Evolutionary conservation across 2,888 invertebrate species (phyloP), one percentile per base, ranked within the genome.

Genomic region (Acleris literana): DNA sequence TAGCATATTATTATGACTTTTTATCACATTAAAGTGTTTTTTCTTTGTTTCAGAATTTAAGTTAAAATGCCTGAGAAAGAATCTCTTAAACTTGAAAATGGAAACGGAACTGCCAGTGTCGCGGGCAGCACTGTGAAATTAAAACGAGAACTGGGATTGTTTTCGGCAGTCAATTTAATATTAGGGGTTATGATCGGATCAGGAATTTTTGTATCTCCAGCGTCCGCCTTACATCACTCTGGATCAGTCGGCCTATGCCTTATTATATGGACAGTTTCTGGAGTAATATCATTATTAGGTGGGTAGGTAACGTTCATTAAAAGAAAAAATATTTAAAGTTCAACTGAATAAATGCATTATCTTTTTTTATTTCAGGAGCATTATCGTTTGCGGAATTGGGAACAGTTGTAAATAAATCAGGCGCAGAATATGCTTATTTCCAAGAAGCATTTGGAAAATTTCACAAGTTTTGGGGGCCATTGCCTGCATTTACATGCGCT

Each of bases 161-260:
- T 96, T 79, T 96, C 97, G 57, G 97, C 97, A 6, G 94, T 96
- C 39, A 96, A 96, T 79, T 93, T 97, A 72, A 97, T 97, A 71
- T 94, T 97, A 13, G 96, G 97, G 60, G 97, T 97, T 5, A 97
- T 97, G 97, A 97, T 97, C 71, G 97, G 97, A 52, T 97, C 97
- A 9, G 97, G 97, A 61, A 97, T 97, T 69, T 98, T 98, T 80
- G 95, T 97, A 6, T 96, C 97, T 0, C 97, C 97, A 1, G 94
- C 96, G 4, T 95, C 95, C 6, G 97, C 97, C 0, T 87, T 97
- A 43, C 87, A 94, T 73, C 93, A 95, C 73, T 95, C 97, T 0
- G 97, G 97, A 46, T 97, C 97, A 6, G 95, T 97, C 2, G 97
- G 95, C 3, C 90, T 96, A 76, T 96, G 96, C 74, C 88, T 97